Evolutionary conservation across 1,140 invertebrate genomes (phyloP).

Genomic region (Kradibia gibbosae): DNA sequence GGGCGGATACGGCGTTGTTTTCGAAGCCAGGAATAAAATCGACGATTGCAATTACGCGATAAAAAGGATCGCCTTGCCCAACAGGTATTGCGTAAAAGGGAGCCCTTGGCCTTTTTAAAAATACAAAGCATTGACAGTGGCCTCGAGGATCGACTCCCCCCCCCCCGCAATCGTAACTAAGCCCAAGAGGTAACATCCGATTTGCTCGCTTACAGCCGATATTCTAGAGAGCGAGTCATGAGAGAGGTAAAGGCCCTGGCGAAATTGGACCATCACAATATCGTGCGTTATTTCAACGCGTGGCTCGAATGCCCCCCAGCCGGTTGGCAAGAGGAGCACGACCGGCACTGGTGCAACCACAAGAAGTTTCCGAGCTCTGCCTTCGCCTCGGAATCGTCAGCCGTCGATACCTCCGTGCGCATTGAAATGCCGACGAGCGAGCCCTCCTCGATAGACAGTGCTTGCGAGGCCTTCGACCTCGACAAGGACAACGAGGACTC

Average conservation of each 20-base stretch:
- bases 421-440: slow-evolving; percentile 62
- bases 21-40: slow-evolving; percentile 94
- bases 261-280: slow-evolving; percentile 94
- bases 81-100: slow-evolving; percentile 75
- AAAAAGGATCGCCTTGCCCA: slow-evolving; percentile 92
- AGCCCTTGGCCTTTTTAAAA: neutral
- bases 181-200: neutral
- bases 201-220: slow-evolving; percentile 74
- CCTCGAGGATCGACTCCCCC: too few relatives aligned
- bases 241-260: slow-evolving; percentile 95
- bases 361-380: slow-evolving; percentile 60
- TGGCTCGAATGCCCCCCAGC: slow-evolving; percentile 93
- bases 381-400: slow-evolving; percentile 59
- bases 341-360: slow-evolving; percentile 77
- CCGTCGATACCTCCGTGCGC: slow-evolving; percentile 55
- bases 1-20: slow-evolving; percentile 98
- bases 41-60: slow-evolving; percentile 96
- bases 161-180: neutral
- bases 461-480: slow-evolving; percentile 61
- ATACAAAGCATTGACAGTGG: slow-evolving; percentile 5
- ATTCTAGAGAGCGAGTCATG: slow-evolving; percentile 88
- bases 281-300: slow-evolving; percentile 95
- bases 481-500: slow-evolving; percentile 70
- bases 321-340: slow-evolving; percentile 88
- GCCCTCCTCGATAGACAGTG: slow-evolving; percentile 62